Base-by-base conservation (phyloP, 53 echinoderm and acorn worm species). In the Hippasteria phrygiana region DNA sequence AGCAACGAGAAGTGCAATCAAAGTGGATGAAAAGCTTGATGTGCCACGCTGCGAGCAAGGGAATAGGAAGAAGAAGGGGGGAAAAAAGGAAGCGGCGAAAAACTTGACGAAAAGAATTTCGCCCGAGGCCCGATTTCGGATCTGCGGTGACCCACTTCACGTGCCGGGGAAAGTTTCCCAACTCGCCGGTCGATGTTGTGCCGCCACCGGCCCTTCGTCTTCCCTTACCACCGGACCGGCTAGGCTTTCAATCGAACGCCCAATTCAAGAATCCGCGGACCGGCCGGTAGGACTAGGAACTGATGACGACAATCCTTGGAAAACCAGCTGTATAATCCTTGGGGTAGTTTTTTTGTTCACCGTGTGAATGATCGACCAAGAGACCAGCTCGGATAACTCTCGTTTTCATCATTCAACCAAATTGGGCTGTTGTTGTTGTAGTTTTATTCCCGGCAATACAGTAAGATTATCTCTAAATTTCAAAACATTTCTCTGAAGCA, bases 181-280 rank as follows among this genome's bases (percentile, higher is more conserved):
- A 85, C 85, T 85, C 70, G n/a, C 3, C 71, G 85, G 85, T 85
- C 85, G 85, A 85, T 85, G 85, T 85, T 85, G 48, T 85, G 85
- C 53, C 37, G 85, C 85, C 53, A 70, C 2, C 38, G 85, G 85
- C 70, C n/a, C 3, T 51, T 24, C 85, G 85, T 85, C 85, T 85
- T 71, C 32, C 51, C 85, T 85, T 85, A 36, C 85, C 71, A 51
- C 71, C 85, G 70, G 69, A 38, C 22, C 85, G 85, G 47, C 69
- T 85, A 38, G 26, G 47, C 71, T 85, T 85, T 85, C 85, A 85
- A 85, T 85, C 85, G 85, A 85, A 85, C 50, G 50, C 51, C 71
- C 70, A 81, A 85, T 70, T 69, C 85, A 37, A 85, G 85, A 78
- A 55, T 55, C 48, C 48, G 29, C 69, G 69, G 69, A 10, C 20